Conservation (phyloP, 1,140 invertebrate species). For the Laupala kohalensis region DNA sequence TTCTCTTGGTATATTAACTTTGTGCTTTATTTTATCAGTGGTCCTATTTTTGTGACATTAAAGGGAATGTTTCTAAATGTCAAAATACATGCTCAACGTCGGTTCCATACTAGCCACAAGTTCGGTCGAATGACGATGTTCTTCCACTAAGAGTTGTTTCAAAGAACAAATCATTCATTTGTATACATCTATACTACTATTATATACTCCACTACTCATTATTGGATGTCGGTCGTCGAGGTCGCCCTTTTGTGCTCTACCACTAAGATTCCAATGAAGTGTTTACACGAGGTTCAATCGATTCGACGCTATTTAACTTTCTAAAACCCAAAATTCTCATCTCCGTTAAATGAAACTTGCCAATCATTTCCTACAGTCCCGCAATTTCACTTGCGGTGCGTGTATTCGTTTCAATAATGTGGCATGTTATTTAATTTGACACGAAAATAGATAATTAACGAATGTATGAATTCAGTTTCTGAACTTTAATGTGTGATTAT, state of each 20-base stretch:
- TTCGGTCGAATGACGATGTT: too few species aligned
- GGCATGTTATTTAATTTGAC: background rate
- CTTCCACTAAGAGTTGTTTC: too few species aligned
- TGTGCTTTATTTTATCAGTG: too few species aligned
- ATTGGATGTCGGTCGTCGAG: background rate
- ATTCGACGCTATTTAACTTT: background rate
- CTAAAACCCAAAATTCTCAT: background rate
- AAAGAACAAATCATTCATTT: background rate
- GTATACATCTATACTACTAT: too few species aligned
- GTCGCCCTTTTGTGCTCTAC: too few species aligned
- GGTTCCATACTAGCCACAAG: too few species aligned
- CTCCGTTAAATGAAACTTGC: background rate
- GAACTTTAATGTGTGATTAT: too few species aligned
- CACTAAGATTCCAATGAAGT: background rate
- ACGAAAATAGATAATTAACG: background rate
- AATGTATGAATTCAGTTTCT: too few species aligned
- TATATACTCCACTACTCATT: background rate
- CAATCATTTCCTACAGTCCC: background rate
- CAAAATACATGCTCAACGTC: too few species aligned
- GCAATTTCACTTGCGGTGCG: background rate
- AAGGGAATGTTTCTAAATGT: too few species aligned
- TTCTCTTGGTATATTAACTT: too few species aligned
- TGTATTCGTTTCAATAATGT: background rate
- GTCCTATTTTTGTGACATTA: too few species aligned
- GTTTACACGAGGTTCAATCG: background rate